Base-by-base conservation (phyloP, 2,113 vertebrate genomes). In the Tenebrosternarchus preto region DNA sequence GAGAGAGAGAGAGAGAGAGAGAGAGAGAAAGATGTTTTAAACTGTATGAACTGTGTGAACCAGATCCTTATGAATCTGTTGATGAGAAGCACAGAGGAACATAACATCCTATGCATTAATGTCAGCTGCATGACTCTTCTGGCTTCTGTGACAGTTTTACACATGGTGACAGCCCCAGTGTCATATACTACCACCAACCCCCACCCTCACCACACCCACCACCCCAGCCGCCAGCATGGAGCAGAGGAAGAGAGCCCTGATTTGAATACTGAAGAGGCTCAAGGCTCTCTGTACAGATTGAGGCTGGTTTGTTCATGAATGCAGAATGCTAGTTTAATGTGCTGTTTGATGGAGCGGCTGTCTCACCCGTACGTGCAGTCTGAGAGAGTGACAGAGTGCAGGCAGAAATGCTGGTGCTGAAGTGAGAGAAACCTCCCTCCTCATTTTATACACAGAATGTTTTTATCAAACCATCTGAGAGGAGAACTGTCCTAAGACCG, bases 191-290 rank as follows among this genome's bases (percentile, higher is more conserved):
- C 43, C 43, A 4, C 8, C 8, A 46, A 9, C 43, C 43, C 43
- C 5, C 8, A 4, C 43, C 43, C 43, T 12, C 0, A 12, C 43
- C 43, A 9, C 43, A 50, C 43, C 43, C 43, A 1, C 43, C 43
- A 9, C 2, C 43, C 43, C 15, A 24, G 11, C 43, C 16, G 1
- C 24, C 64, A 68, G 64, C 27, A 19, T n/a, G 64, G 64, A 36
- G 31, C 15, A 36, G 24, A 50, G 43, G 19, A 25, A 16, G 25
- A 20, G 63, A 22, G 29, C 22, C 68, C 77, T 69, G 80, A 82
- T 78, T 82, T 82, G 70, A 73, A 78, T 82, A 73, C 70, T 22
- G 76, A 82, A 63, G 43, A 71, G 73, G 64, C 67, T 74, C 68
- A 50, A 68, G 73, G 57, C 64, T 43, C 73, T 61, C 80, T 39